Conservation (phyloP, 1,140 invertebrate species). For the Sminthurides bifidus region DNA sequence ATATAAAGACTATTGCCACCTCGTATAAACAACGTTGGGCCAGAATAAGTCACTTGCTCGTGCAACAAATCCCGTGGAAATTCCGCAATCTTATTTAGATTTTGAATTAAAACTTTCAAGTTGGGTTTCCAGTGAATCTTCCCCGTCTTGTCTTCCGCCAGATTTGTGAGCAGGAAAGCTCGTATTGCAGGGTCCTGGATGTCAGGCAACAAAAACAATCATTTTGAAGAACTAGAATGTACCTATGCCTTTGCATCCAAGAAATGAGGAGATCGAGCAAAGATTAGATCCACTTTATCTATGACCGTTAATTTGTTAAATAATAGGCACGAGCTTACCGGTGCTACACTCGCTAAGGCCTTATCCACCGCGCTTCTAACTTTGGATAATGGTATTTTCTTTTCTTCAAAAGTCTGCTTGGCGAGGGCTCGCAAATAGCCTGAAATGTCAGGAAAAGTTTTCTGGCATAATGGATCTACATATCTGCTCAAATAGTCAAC, state of each 20-base stretch:
- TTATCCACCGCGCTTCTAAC: constrained; percentile 48
- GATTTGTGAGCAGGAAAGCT: constrained; percentile 66
- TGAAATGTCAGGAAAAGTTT: constrained; percentile 1
- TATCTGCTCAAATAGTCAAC: not conserved
- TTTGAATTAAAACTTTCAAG: constrained; percentile 52
- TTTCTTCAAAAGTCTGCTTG: not conserved
- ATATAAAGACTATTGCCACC: constrained; percentile 68
- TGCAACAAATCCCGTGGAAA: constrained; percentile 45
- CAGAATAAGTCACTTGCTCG: constrained; percentile 44
- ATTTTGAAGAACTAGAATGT: not conserved
- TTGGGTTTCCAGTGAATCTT: constrained; percentile 60
- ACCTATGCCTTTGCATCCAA: not conserved
- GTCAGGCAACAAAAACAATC: not conserved
- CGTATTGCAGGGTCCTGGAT: constrained; percentile 40
- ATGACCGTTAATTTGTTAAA: not conserved
- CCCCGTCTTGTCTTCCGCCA: constrained; percentile 50
- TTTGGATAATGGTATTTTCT: constrained; percentile 46
- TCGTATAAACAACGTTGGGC: constrained; percentile 67
- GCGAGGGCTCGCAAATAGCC: not conserved
- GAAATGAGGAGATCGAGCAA: too few species aligned
- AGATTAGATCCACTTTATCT: too few species aligned
- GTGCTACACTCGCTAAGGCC: constrained; percentile 39
- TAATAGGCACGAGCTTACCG: constrained; percentile 33
- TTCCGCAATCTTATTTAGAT: constrained; percentile 50
- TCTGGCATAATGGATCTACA: not conserved